Percentiles rank a stretch among this genome's conserved stretches.
Evolutionary conservation across 2,888 invertebrate species (phyloP).

Genomic region (Mesorhabditis belari): DNA sequence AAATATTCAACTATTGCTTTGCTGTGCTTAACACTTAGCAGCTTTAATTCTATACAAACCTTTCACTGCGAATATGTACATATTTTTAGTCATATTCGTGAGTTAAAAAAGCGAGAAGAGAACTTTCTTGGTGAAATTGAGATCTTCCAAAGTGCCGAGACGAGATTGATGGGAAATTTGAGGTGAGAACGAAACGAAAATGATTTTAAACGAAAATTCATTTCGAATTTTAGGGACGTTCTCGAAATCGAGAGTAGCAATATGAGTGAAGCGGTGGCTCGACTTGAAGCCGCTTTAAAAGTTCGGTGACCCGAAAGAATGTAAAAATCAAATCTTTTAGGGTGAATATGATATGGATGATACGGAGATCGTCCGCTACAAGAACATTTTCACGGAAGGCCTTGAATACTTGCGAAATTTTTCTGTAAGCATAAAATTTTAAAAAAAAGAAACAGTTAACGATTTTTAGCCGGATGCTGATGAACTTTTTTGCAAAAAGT

Average conservation of each 20-base stretch:
- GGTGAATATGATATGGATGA: conserved; percentile 61
- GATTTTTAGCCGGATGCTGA: conserved; percentile 61
- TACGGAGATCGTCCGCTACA: conserved; percentile 83
- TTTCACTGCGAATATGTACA: too few relatives aligned
- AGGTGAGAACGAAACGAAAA: conserved; percentile 67
- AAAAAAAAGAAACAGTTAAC: not conserved
- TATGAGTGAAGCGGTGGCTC: conserved; percentile 89
- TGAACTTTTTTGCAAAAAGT: conserved; percentile 50
- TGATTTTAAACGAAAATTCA: not conserved
- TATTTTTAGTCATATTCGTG: conserved; percentile 37
- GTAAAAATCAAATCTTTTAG: conserved; percentile 8
- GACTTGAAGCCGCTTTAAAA: conserved; percentile 68
- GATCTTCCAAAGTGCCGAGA: conserved; percentile 79
- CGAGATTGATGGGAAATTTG: conserved; percentile 67
- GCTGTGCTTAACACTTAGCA: too few relatives aligned
- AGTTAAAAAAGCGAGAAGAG: conserved; percentile 63
- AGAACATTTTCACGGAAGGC: conserved; percentile 89
- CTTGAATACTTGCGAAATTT: conserved; percentile 87
- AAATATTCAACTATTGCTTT: too few relatives aligned
- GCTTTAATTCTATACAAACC: too few relatives aligned
- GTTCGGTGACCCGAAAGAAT: conserved; percentile 2
- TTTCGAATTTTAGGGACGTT: conserved; percentile 29
- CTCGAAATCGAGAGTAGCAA: conserved; percentile 88
- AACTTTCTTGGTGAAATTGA: conserved; percentile 64
- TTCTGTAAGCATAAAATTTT: conserved; percentile 62